phyloP scores from a whole-genome alignment of 1,140 invertebrate species.

The Neotoxoptera formosana region DNA sequence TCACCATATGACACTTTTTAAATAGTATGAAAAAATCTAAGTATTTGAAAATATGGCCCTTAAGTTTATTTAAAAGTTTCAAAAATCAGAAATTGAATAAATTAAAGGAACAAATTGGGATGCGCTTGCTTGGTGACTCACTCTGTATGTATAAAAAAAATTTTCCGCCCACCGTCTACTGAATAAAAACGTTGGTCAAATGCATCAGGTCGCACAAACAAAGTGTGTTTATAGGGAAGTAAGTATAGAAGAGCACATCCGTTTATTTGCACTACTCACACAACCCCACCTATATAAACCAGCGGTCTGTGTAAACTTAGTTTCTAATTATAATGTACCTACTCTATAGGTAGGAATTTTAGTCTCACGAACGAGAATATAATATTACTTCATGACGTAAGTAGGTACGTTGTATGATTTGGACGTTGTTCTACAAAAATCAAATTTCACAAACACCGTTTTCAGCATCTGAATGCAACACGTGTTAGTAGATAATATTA shows the following conservation, averaged over 20 bases:
- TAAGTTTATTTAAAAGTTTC: neutral
- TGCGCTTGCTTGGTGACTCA: neutral
- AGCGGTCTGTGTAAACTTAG: neutral
- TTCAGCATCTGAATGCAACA: neutral
- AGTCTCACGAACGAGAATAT: neutral
- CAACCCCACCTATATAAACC: neutral
- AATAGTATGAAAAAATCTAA: neutral
- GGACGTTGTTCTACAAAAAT: neutral
- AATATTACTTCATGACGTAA: neutral
- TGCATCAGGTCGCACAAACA: neutral
- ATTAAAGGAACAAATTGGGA: neutral
- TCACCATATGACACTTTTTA: neutral
- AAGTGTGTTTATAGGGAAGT: neutral
- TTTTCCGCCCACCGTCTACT: neutral
- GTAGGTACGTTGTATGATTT: neutral
- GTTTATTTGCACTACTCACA: neutral
- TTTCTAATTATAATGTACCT: neutral
- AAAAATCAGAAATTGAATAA: too few relatives aligned
- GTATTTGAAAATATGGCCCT: neutral
- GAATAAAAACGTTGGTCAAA: neutral
- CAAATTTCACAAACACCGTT: neutral
- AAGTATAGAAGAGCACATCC: neutral
- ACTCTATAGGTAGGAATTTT: neutral
- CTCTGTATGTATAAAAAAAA: neutral
- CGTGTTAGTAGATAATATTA: neutral